These are phyloP conservation scores for Tridacna gigas DNA, from an alignment of 2,888 invertebrate species.

Conservation along the genomic window DNA sequence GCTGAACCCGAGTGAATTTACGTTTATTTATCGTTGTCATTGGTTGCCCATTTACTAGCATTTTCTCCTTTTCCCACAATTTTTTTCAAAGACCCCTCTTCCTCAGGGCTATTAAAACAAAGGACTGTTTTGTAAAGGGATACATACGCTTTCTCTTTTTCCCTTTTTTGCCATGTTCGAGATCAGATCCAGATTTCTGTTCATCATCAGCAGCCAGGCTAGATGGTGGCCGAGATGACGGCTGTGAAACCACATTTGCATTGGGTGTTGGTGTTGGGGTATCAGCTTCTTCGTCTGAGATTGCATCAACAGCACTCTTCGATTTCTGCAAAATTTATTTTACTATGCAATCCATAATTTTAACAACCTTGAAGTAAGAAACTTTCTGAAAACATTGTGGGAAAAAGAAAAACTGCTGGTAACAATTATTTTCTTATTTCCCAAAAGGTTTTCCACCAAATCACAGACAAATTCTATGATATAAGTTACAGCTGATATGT, in stretches of 20 bases:
- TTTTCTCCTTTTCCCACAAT: too few relatives aligned
- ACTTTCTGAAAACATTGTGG: neutral
- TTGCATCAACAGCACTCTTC: slow-evolving; percentile 70
- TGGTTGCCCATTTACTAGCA: too few relatives aligned
- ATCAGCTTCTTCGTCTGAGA: slow-evolving; percentile 77
- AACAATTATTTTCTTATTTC: neutral
- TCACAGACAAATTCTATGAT: too few relatives aligned
- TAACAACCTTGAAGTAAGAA: neutral
- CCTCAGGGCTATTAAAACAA: too few relatives aligned
- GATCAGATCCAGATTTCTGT: slow-evolving; percentile 62
- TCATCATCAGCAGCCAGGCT: slow-evolving; percentile 63
- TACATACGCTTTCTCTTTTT: slow-evolving; percentile 52
- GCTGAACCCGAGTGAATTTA: too few relatives aligned
- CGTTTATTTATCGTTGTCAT: too few relatives aligned
- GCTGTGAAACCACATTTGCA: slow-evolving; percentile 36
- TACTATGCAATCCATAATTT: too few relatives aligned
- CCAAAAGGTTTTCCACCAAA: too few relatives aligned
- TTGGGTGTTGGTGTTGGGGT: slow-evolving; percentile 51
- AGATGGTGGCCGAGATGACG: slow-evolving; percentile 52
- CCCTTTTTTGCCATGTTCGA: slow-evolving; percentile 40
- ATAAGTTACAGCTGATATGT: too few relatives aligned
- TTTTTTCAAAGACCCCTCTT: too few relatives aligned
- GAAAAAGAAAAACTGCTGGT: neutral
- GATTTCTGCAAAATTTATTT: neutral
- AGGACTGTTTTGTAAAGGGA: too few relatives aligned